Base-by-base conservation (phyloP, 2,113 vertebrate genomes). In the Gnathonemus longibarbis region DNA sequence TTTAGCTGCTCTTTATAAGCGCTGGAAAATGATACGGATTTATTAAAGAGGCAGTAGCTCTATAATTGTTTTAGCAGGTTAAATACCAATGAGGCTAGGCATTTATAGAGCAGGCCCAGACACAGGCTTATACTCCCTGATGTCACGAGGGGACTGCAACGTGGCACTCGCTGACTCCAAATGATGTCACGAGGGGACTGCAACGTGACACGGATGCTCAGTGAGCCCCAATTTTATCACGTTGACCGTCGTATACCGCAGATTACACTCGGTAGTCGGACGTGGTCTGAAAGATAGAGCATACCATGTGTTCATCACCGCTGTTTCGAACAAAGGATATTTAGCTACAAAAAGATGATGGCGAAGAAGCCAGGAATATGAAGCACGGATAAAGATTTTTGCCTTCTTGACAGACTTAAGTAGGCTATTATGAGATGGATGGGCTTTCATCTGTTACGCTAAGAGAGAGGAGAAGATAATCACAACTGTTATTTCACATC, bases 371-470 rank as follows among this genome's bases (percentile, higher is more conserved):
- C 87, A 70, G 91, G 92, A 91, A 93, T 93, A 95, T 94, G 92
- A 92, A 91, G 90, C 91, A 42, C 35, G 48, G 89, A 91, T 91
- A 91, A 93, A 93, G 93, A 93, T 91, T 89, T 92, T 93, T 92
- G 70, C 91, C 24, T 91, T 91, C 91, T 93, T 94, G 94, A 94
- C 94, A 93, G 95, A 92, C 92, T 92, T 94, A 95, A 95, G 93
- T 94, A 95, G 94, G 93, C 94, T 92, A 95, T 96, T 95, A 96
- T 91, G 91, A 90, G 93, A 93, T 92, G 92, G 92, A 45, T 90
- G 92, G 91, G 93, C 95, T 95, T 95, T 95, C 93, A 95, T 96
- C 94, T 93, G 88, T 93, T 93, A 94, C 95, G 94, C 95, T 92
- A 93, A 94, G 94, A 92, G 94, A 92, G 92, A 52, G 93, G 93